Evolutionary conservation across 2,888 invertebrate species (phyloP), one percentile per base, ranked within the genome.

Genomic region (Drosophila setosimentum): DNA sequence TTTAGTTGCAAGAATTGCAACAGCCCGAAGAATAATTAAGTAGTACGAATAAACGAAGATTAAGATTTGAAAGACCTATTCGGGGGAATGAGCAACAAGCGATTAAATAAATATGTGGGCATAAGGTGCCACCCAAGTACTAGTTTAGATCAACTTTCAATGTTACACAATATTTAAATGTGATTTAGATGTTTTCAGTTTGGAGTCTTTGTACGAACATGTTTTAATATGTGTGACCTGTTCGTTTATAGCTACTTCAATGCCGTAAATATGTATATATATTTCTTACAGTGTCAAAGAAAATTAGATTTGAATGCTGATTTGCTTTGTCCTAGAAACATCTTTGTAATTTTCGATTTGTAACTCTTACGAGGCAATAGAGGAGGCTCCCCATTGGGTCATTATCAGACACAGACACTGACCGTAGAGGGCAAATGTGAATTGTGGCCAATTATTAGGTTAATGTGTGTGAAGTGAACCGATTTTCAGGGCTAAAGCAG

Each of bases 381-480:
- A 49, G 42, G 30, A 49, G 16, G 49, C 42, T 42, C 57, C 51
- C 48, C 29, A 16, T 6, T 11, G 60, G 21, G 29, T 30, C 30
- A n/a, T 35, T 40, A 54, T 11, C 33, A 21, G 13, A 33, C 42
- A 42, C 6, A 29, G 32, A 53, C 29, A 45, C 63, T 75, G 71
- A 24, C 7, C 10, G 40, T 50, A 16, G 48, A 27, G 32, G 27
- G 32, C 57, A 29, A 37, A 11, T 48, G n/a, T 29, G 45, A 62
- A 75, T 67, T 73, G 55, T 48, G 24, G 72, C 42, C 83, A 82
- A 87, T 82, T 87, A 82, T 84, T 85, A 73, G 85, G 85, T 85
- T 87, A 85, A 84, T 80, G 78, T 75, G 78, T 74, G 76, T 82
- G 73, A 69, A 70, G 21, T 87, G 76, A 87, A 80, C 84, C 76